A percentile compares a stretch with the other conserved stretches of the same genome.
phyloP scores from a whole-genome alignment of 1,140 invertebrate species.

The Drosophila lini region DNA sequence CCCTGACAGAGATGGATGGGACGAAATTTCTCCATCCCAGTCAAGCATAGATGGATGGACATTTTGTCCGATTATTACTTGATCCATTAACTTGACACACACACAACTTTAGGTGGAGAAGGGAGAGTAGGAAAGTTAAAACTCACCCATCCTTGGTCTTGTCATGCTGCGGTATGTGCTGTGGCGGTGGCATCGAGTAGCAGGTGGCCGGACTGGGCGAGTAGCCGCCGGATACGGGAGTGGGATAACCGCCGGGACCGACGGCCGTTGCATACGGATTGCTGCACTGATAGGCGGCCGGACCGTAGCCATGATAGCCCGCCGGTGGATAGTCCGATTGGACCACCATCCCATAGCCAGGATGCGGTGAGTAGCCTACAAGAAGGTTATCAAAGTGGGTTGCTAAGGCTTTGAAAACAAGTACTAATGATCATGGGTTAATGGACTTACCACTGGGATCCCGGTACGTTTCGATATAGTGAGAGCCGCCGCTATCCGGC shows the following conservation, averaged over 20 bases:
- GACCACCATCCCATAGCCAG: slow-evolving; percentile 91
- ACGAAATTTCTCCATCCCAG: no score
- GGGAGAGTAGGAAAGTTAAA: no score
- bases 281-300: slow-evolving; percentile 87
- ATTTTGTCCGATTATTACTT: slow-evolving; percentile 48
- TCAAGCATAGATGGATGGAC: slow-evolving; percentile 23
- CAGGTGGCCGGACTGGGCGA: slow-evolving; percentile 89
- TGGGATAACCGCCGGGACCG: slow-evolving; percentile 86
- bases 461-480: slow-evolving; percentile 93
- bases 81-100: slow-evolving; percentile 38
- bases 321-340: slow-evolving; percentile 91
- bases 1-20: slow-evolving; percentile 24
- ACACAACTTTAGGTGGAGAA: no score
- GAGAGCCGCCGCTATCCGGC: slow-evolving; percentile 92
- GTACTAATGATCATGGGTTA: background rate
- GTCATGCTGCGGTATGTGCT: slow-evolving; percentile 89
- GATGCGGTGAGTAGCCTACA: slow-evolving; percentile 92
- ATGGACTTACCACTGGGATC: slow-evolving; percentile 93
- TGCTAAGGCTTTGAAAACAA: background rate
- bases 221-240: slow-evolving; percentile 89
- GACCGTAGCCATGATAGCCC: slow-evolving; percentile 90
- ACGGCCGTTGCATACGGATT: slow-evolving; percentile 84
- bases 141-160: slow-evolving; percentile 92
- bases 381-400: background rate
- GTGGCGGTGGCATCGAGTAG: slow-evolving; percentile 93